Conservation (phyloP, 2,888 invertebrate genomes). For the Nomada fabriciana region DNA sequence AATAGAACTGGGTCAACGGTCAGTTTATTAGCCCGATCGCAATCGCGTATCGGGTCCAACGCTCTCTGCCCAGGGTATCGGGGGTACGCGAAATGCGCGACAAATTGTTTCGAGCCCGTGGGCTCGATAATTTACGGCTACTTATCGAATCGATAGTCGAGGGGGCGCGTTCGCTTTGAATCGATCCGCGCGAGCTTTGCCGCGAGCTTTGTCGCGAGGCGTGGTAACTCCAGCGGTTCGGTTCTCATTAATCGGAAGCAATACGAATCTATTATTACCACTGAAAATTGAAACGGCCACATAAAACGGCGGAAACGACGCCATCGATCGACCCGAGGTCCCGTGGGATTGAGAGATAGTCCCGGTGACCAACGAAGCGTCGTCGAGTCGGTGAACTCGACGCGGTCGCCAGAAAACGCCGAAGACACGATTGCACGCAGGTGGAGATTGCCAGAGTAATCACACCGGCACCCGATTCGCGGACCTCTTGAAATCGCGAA, state of each 20-base stretch:
- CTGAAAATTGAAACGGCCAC: no score
- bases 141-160: no score
- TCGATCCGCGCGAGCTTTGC: no score
- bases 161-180: no score
- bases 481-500: neutral
- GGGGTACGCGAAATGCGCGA: neutral
- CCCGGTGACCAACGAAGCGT: neutral
- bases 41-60: slow-evolving; percentile 27
- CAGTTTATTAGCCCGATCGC: slow-evolving; percentile 51
- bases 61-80: slow-evolving; percentile 9
- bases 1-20: slow-evolving; percentile 43
- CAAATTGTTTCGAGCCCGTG: slow-evolving; percentile 22
- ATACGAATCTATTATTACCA: no score
- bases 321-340: neutral
- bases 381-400: neutral
- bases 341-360: neutral
- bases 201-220: no score
- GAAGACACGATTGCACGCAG: slow-evolving; percentile 39
- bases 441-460: slow-evolving; percentile 45
- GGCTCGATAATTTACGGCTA: no score
- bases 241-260: no score
- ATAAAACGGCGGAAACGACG: no score
- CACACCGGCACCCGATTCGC: slow-evolving; percentile 41
- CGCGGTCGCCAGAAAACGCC: neutral
- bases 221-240: no score